Conservation (phyloP, 2,888 invertebrate genomes). For the Sisyra nigra region DNA sequence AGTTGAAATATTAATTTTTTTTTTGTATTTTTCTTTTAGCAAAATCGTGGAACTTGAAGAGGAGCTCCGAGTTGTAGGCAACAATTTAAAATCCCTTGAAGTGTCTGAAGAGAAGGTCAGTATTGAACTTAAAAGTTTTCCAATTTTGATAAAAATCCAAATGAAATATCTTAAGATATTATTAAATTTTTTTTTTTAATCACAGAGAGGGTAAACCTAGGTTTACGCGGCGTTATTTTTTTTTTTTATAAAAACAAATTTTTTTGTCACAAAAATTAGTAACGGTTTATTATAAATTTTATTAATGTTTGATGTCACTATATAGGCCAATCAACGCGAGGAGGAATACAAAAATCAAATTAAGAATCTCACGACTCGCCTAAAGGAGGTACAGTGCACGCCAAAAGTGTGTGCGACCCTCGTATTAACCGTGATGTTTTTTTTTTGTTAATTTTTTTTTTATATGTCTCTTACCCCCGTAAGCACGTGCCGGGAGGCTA, state of each 20-base stretch:
- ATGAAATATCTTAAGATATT: not conserved
- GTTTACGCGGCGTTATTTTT: not conserved
- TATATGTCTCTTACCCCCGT: conserved; percentile 2
- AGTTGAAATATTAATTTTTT: conserved; percentile 6
- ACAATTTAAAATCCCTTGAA: conserved; percentile 99
- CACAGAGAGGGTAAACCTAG: too few relatives aligned
- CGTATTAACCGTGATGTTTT: conserved; percentile 7
- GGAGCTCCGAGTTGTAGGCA: conserved; percentile 98
- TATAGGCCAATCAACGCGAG: conserved; percentile 96
- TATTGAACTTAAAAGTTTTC: conserved; percentile 12
- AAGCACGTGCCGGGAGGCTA: conserved; percentile 1
- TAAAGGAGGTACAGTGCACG: conserved; percentile 82
- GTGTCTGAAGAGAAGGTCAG: conserved; percentile 98
- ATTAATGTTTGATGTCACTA: conserved; percentile 16
- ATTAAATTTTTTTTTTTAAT: not conserved
- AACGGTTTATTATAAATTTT: too few relatives aligned
- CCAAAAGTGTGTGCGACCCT: conserved; percentile 7
- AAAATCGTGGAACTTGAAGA: conserved; percentile 99
- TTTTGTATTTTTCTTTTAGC: conserved; percentile 34
- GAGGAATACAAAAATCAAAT: conserved; percentile 99
- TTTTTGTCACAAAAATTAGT: not conserved
- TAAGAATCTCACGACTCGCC: conserved; percentile 95
- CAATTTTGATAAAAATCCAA: not conserved
- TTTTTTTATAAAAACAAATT: conserved; percentile 4
- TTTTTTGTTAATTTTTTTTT: too few relatives aligned